Evolutionary conservation across 2,113 vertebrate genomes (phyloP).

Genomic region (Suricata suricatta): DNA sequence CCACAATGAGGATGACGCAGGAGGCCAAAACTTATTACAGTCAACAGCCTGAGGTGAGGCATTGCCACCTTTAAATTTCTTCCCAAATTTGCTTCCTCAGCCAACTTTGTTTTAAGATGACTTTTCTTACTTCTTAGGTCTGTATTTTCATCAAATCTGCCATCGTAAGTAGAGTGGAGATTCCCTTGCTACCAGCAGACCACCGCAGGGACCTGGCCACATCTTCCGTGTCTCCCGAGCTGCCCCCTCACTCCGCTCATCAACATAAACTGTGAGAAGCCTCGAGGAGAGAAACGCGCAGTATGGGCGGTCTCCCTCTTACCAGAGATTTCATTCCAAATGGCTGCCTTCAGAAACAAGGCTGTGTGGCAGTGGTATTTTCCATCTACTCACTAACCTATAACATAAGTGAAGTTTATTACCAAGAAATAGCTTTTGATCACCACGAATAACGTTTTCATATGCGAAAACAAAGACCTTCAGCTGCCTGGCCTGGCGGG

Average conservation of each 20-base stretch:
- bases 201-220: too few relatives aligned
- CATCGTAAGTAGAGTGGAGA: not conserved
- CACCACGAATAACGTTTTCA: not conserved
- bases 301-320: not conserved
- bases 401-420: not conserved
- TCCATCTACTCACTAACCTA: not conserved
- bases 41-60: not conserved
- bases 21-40: not conserved
- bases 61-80: conserved; percentile 12
- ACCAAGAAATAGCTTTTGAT: not conserved
- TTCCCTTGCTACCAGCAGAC: not conserved
- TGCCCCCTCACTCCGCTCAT: not conserved
- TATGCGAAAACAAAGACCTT: not conserved
- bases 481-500: not conserved
- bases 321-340: not conserved
- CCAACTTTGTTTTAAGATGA: conserved; percentile 42
- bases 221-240: not conserved
- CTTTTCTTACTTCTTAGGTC: not conserved
- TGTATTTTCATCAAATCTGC: not conserved
- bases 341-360: not conserved
- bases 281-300: not conserved
- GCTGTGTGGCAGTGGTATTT: not conserved
- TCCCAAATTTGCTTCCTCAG: not conserved
- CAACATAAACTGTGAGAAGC: not conserved
- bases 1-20: not conserved